Evolutionary conservation across 2,113 vertebrate species (phyloP), one percentile per base, ranked within the genome.

Genomic region (Oostethus manadensis): DNA sequence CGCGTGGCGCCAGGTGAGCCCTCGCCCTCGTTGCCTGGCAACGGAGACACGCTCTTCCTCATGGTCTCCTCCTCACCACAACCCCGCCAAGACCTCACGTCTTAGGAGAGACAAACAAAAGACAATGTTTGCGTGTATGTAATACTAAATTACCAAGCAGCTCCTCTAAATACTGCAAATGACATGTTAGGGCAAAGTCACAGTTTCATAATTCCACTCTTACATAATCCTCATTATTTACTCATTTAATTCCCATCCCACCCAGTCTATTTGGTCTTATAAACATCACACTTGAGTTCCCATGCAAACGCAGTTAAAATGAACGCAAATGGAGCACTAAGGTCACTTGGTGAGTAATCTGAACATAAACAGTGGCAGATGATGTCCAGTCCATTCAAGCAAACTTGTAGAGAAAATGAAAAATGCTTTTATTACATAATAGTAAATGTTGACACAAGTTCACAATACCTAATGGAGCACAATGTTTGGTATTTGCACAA

Each of bases 1-100:
- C 93, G 77, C 2, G 71, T 64, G 64, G 71, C 76, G 79, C 73
- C 90, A 90, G 92, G 91, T 86, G 93, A 92, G 91, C 91, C 90
- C 87, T 92, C 91, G 82, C 94, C 94, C 90, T 96, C 95, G 71
- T 91, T 93, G 91, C 84, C 77, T 78, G 93, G 93, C 89, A 93
- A 93, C 92, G 91, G 92, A 90, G 93, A 95, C 90, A 93, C 93
- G 84, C 94, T 96, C 94, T 98, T 98, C 94, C 96, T 97, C 96
- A 98, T 98, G 93, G 93, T 95, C 95, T 91, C 89, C 78, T 66
- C 94, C 93, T 94, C 93, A 93, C 90, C 93, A 94, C 94, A 92
- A 90, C 92, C 92, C 89, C 92, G 91, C 92, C 91, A 89, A 93
- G 92, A 93, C 79, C 91, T 92, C 91, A 92, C 93, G 90, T 92